A percentile compares a stretch with the other conserved stretches of the same genome.
Evolutionary conservation across 2,797 vertebrate species (phyloP).

Genomic region (Eulemur coronatus): DNA sequence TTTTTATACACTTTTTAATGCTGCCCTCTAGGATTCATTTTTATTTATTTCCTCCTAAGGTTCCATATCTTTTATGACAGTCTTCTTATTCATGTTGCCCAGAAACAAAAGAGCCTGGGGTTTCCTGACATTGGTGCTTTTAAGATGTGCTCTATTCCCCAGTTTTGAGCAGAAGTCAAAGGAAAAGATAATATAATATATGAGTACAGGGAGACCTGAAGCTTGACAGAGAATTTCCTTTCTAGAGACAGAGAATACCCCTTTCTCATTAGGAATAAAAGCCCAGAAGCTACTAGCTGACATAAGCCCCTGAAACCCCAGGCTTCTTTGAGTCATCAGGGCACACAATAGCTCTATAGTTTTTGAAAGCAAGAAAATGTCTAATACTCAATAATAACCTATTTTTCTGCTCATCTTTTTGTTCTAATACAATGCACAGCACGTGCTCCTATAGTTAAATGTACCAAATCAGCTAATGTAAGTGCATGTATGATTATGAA

Average conservation of each 20-base stretch:
- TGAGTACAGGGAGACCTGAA: constrained; percentile 57
- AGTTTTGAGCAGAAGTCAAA: constrained; percentile 68
- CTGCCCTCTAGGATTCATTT: constrained; percentile 75
- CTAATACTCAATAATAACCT: not conserved
- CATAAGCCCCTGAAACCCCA: not conserved
- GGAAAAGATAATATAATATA: constrained; percentile 69
- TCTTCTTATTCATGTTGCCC: constrained; percentile 70
- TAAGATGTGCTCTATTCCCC: constrained; percentile 57
- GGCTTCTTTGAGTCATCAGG: constrained; percentile 25
- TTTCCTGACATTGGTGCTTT: constrained; percentile 61
- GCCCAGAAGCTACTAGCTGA: constrained; percentile 49
- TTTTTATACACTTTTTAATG: constrained; percentile 54
- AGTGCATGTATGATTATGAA: not conserved
- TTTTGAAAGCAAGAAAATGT: constrained; percentile 26
- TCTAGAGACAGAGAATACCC: not conserved
- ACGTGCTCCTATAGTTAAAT: not conserved
- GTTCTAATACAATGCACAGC: not conserved
- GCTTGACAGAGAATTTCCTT: constrained; percentile 48
- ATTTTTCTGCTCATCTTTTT: constrained; percentile 34
- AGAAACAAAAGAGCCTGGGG: constrained; percentile 63
- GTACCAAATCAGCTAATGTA: not conserved
- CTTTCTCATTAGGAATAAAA: constrained; percentile 64
- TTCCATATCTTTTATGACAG: constrained; percentile 65
- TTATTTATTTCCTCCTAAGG: constrained; percentile 68
- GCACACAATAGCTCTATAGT: not conserved